A percentile compares a stretch with the other conserved stretches of the same genome.
These are phyloP conservation scores for Philonicus albiceps DNA, from an alignment of 2,888 invertebrate species.

Conservation along the genomic window DNA sequence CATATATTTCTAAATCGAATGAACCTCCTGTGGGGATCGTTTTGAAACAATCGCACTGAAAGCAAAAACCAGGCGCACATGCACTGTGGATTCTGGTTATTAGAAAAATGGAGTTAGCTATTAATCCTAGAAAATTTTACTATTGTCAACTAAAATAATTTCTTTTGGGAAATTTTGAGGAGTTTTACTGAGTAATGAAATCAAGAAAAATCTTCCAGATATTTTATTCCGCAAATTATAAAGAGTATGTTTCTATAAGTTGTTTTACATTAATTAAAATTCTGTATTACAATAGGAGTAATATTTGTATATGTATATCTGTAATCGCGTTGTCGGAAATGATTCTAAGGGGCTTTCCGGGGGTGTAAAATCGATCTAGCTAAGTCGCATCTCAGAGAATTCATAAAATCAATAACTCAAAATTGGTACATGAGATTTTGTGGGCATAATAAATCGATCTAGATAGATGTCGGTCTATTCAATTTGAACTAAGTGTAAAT, in stretches of 20 bases:
- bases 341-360: too few species aligned
- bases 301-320: neutral
- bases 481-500: too few species aligned
- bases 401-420: too few species aligned
- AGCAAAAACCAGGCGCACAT: slow-evolving; percentile 38
- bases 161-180: slow-evolving; percentile 55
- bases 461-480: too few species aligned
- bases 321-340: slow-evolving; percentile 52
- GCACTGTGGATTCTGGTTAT: neutral
- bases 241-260: slow-evolving; percentile 49
- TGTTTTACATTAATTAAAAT: neutral
- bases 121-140: slow-evolving; percentile 50
- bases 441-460: too few species aligned
- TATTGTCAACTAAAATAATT: slow-evolving; percentile 58
- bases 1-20: slow-evolving; percentile 62
- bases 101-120: neutral
- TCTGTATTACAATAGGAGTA: too few species aligned
- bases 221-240: slow-evolving; percentile 49
- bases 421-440: too few species aligned
- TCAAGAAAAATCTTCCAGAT: slow-evolving; percentile 55
- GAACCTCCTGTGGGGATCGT: slow-evolving; percentile 56
- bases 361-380: too few species aligned
- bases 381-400: too few species aligned
- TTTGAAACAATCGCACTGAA: slow-evolving; percentile 51
- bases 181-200: slow-evolving; percentile 55